Evolutionary conservation across 2,797 vertebrate species (phyloP).

Genomic region (Ctenochaetus hawaiiensis): DNA sequence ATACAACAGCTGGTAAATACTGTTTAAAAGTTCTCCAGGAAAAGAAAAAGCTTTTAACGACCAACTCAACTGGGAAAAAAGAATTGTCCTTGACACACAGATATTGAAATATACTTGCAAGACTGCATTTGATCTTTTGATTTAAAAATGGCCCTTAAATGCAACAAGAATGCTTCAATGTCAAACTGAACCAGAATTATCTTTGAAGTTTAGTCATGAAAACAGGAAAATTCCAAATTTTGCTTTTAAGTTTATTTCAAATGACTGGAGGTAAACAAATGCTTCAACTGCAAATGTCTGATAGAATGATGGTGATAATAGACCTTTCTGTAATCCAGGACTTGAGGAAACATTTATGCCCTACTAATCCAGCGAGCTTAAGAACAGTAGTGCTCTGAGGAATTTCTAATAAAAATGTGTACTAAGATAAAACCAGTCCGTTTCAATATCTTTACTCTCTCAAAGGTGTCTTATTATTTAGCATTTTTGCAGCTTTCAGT

Average conservation of each 20-base stretch:
- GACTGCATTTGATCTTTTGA: slow-evolving; percentile 20
- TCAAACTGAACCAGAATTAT: slow-evolving; percentile 15
- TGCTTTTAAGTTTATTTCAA: not conserved
- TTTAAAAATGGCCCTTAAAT: slow-evolving; percentile 25
- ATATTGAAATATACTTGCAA: slow-evolving; percentile 2
- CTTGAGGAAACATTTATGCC: not conserved
- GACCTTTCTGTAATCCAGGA: not conserved
- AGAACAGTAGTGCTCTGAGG: slow-evolving; percentile 9
- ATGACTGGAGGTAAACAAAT: not conserved
- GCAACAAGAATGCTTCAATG: slow-evolving; percentile 12
- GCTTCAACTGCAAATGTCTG: not conserved
- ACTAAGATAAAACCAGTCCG: not conserved
- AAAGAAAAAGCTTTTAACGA: slow-evolving; percentile 42
- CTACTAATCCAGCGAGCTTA: not conserved
- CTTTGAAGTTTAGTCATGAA: not conserved
- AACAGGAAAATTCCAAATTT: not conserved
- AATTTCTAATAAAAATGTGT: not conserved
- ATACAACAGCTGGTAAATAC: slow-evolving; percentile 79
- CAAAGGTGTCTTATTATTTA: slow-evolving; percentile 4
- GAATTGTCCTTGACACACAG: not conserved
- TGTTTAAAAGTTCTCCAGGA: slow-evolving; percentile 70
- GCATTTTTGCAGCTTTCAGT: slow-evolving; percentile 5
- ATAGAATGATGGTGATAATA: too few species aligned
- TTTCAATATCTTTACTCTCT: slow-evolving; percentile 4
- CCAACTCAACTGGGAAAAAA: slow-evolving; percentile 39